phyloP scores from a whole-genome alignment of 2,797 vertebrate species.

The Myripristis jacobus region DNA sequence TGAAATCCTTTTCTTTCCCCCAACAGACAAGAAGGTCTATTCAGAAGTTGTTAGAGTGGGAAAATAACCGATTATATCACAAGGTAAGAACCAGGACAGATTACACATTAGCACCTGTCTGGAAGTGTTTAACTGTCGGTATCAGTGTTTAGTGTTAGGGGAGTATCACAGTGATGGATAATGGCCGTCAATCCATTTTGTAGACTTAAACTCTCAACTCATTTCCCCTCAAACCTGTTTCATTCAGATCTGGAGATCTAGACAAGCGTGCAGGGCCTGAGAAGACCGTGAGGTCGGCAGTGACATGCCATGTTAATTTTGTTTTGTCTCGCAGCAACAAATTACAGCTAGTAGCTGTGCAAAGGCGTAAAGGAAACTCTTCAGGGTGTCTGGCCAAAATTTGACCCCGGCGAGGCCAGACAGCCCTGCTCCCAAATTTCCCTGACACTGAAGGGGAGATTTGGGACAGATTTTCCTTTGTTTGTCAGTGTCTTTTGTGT shows the following conservation, averaged over 20 bases:
- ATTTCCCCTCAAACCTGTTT: conserved; percentile 60
- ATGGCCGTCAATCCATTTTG: conserved; percentile 65
- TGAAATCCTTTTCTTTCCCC: conserved; percentile 38
- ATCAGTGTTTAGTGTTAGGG: conserved; percentile 38
- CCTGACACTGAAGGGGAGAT: conserved; percentile 68
- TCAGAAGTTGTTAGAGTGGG: conserved; percentile 99
- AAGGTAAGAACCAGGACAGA: conserved; percentile 88
- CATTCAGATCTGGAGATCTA: conserved; percentile 66
- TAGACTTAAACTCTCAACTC: conserved; percentile 61
- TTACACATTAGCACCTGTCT: conserved; percentile 45
- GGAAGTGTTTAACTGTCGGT: conserved; percentile 55
- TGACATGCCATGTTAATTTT: conserved; percentile 79
- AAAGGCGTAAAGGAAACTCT: conserved; percentile 81
- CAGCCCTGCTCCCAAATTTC: conserved; percentile 69
- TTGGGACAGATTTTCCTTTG: conserved; percentile 75
- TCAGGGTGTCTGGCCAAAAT: conserved; percentile 82
- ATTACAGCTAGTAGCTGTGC: conserved; percentile 80
- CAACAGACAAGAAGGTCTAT: conserved; percentile 95
- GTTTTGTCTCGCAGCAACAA: conserved; percentile 84
- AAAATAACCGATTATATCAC: conserved; percentile 99
- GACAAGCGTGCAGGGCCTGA: conserved; percentile 47
- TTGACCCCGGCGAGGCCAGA: conserved; percentile 81
- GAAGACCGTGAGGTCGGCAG: conserved; percentile 76
- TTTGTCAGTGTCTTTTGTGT: conserved; percentile 43
- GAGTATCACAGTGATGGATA: conserved; percentile 58